These are phyloP conservation scores for Diceros bicornis DNA, from an alignment of 2,797 vertebrate species.

Conservation along the genomic window DNA sequence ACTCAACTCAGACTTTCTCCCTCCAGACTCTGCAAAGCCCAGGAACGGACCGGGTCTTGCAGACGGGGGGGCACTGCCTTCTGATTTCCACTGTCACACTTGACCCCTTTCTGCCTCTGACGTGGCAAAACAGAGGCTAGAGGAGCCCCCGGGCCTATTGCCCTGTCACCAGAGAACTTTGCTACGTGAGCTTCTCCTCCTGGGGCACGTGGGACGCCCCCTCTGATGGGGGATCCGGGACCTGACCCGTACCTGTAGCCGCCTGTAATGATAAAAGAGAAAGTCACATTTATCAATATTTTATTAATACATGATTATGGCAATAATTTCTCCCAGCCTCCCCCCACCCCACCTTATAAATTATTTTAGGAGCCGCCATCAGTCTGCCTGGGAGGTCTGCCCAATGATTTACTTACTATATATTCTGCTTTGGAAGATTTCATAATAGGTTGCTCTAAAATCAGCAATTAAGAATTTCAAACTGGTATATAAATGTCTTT, in stretches of 20 bases:
- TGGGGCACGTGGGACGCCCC: fast-evolving
- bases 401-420: slow-evolving; percentile 86
- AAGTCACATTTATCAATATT: slow-evolving; percentile 84
- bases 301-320: slow-evolving; percentile 78
- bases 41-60: background rate
- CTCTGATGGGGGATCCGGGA: background rate
- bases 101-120: background rate
- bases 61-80: fast-evolving
- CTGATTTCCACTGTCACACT: fast-evolving
- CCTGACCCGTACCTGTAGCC: background rate
- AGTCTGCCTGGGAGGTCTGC: slow-evolving; percentile 75
- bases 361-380: slow-evolving; percentile 75
- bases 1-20: background rate
- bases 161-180: background rate
- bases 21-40: fast-evolving
- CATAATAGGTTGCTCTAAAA: slow-evolving; percentile 84
- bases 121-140: background rate
- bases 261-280: background rate
- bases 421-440: slow-evolving; percentile 81
- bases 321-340: slow-evolving; percentile 70
- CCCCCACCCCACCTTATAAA: slow-evolving; percentile 64
- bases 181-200: background rate
- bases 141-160: fast-evolving
- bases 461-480: slow-evolving; percentile 81
- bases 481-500: slow-evolving; percentile 86